phyloP scores from a whole-genome alignment of 2,113 vertebrate species.

The Piaya cayana region DNA sequence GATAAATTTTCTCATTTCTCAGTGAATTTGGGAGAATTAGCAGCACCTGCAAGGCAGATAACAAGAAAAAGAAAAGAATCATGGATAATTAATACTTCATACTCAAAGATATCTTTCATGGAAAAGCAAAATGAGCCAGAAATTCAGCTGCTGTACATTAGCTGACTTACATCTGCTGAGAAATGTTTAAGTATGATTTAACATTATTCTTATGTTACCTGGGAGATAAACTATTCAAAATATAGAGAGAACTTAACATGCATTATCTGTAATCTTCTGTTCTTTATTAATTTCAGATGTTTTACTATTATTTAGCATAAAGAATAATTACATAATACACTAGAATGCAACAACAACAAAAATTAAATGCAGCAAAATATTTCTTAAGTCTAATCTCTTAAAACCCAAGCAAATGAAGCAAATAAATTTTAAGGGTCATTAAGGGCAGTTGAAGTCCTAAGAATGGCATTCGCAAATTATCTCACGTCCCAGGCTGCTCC shows the following conservation, averaged over 20 bases:
- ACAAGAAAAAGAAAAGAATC: constrained; percentile 37
- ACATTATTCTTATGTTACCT: constrained; percentile 34
- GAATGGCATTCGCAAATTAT: background rate
- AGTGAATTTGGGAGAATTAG: background rate
- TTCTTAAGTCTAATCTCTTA: constrained; percentile 37
- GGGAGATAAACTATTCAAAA: background rate
- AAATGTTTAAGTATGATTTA: constrained; percentile 2
- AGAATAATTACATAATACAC: background rate
- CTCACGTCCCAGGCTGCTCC: background rate
- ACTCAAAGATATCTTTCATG: constrained; percentile 36
- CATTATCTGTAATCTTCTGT: background rate
- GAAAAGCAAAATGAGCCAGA: constrained; percentile 12
- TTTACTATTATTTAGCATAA: constrained; percentile 13
- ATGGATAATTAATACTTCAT: constrained; percentile 47
- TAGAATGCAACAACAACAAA: constrained; percentile 37
- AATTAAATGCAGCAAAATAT: background rate
- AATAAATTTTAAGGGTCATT: constrained; percentile 34
- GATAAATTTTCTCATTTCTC: constrained; percentile 33
- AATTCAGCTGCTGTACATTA: constrained; percentile 34
- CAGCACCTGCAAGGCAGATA: constrained; percentile 49
- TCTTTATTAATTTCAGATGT: constrained; percentile 38
- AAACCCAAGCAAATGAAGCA: constrained; percentile 23
- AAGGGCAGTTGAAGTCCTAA: background rate
- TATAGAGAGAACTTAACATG: background rate
- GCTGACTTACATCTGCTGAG: constrained; percentile 5